Evolutionary conservation across 2,113 vertebrate genomes (phyloP).

Genomic region (Megaptera novaeangliae): DNA sequence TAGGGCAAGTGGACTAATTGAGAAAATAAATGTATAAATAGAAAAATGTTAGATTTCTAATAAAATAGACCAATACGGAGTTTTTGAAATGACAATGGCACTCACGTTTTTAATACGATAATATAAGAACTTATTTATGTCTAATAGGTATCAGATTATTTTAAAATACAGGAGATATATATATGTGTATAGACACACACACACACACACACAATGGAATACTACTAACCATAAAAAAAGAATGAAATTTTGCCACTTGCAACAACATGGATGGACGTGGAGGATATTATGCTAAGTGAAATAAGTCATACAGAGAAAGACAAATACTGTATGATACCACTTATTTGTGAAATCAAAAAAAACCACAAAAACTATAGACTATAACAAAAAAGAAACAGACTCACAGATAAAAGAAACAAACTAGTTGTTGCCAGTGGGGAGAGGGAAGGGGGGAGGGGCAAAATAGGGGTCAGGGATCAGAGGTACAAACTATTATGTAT

Average conservation of each 20-base stretch:
- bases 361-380: not conserved
- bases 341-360: not conserved
- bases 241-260: not conserved
- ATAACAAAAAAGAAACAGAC: not conserved
- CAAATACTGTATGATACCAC: not conserved
- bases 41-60: not conserved
- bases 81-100: not conserved
- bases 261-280: too few species aligned
- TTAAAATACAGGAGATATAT: not conserved
- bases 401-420: not conserved
- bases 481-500: not conserved
- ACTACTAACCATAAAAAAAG: not conserved
- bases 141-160: not conserved
- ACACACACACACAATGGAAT: not conserved
- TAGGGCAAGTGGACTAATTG: not conserved
- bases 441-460: not conserved
- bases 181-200: not conserved
- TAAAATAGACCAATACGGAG: not conserved
- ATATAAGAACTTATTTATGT: not conserved
- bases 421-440: not conserved
- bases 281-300: not conserved
- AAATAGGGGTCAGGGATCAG: not conserved
- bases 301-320: not conserved
- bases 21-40: not conserved
- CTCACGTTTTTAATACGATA: not conserved